A percentile compares a stretch with the other conserved stretches of the same genome.
phyloP scores from a whole-genome alignment of 1,140 invertebrate genomes.

The Nautilus pompilius region DNA sequence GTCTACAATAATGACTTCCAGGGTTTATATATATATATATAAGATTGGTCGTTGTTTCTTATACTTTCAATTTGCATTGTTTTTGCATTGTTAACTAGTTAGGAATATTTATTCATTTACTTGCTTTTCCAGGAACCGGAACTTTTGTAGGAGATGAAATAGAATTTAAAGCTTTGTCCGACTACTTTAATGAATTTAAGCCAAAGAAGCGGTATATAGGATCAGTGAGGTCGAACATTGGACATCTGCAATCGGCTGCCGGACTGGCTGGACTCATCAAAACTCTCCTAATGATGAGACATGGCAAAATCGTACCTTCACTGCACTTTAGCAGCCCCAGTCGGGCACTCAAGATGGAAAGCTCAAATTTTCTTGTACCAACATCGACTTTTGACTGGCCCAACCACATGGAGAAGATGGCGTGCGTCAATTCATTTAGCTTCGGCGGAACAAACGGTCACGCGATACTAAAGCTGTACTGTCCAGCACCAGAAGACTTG shows the following conservation, averaged over 20 bases:
- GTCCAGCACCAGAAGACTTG: slow-evolving; percentile 35
- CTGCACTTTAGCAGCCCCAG: slow-evolving; percentile 84
- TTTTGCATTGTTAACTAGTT: too few relatives aligned
- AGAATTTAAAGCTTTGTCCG: slow-evolving; percentile 87
- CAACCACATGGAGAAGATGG: slow-evolving; percentile 74
- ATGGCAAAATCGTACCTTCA: slow-evolving; percentile 80
- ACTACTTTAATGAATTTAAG: slow-evolving; percentile 72
- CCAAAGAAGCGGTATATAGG: slow-evolving; percentile 73
- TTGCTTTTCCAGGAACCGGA: slow-evolving; percentile 70
- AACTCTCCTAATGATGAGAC: slow-evolving; percentile 82
- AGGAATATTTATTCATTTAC: too few relatives aligned
- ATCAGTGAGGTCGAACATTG: slow-evolving; percentile 96
- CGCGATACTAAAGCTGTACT: slow-evolving; percentile 69
- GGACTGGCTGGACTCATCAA: slow-evolving; percentile 88
- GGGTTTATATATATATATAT: too few relatives aligned
- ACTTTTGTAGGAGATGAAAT: slow-evolving; percentile 88
- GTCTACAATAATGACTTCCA: too few relatives aligned
- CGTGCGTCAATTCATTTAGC: slow-evolving; percentile 90
- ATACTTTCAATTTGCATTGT: too few relatives aligned
- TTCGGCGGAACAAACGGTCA: slow-evolving; percentile 96
- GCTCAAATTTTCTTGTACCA: slow-evolving; percentile 52
- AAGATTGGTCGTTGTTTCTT: too few relatives aligned
- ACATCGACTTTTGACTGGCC: slow-evolving; percentile 74
- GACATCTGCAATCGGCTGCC: slow-evolving; percentile 90
- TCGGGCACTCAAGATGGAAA: slow-evolving; percentile 68